Percentiles rank a stretch among this genome's conserved stretches.
Conservation (phyloP, 1,140 invertebrate genomes). For the Micrasema longulum region DNA sequence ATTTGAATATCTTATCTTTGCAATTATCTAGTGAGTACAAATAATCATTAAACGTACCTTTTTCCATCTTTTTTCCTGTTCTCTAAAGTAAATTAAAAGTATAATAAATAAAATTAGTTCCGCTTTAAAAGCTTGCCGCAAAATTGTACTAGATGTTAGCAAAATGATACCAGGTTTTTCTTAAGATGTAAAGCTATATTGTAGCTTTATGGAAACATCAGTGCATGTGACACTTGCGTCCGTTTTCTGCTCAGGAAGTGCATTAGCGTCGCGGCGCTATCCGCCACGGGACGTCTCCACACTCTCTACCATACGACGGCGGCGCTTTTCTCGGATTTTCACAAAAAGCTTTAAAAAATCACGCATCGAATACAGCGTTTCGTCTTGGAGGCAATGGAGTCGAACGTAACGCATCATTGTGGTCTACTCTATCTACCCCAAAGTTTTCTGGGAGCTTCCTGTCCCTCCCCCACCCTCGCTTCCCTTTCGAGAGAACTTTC, state of each 20-base stretch:
- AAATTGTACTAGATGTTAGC: no score
- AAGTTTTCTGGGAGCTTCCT: conserved; percentile 4
- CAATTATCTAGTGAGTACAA: no score
- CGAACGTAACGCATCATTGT: conserved; percentile 6
- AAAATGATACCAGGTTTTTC: background rate
- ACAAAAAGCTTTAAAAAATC: no score
- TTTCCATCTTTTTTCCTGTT: no score
- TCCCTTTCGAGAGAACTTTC: conserved; percentile 2
- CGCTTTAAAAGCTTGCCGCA: no score
- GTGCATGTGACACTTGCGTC: conserved; percentile 33
- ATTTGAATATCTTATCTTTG: no score
- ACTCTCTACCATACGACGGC: conserved; percentile 1
- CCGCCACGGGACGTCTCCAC: background rate
- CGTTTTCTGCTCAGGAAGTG: conserved; percentile 40
- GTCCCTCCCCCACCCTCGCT: background rate
- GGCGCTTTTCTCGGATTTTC: background rate
- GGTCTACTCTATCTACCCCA: conserved; percentile 2
- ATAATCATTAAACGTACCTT: no score
- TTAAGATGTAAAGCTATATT: conserved; percentile 5
- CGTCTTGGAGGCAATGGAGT: background rate
- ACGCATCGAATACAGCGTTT: conserved; percentile 2
- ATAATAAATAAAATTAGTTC: no score
- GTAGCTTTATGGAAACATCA: conserved; percentile 13
- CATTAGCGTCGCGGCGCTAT: conserved; percentile 38
- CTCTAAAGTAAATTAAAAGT: no score